Conservation (phyloP, 1,140 invertebrate species). For the Aethina tumida region DNA sequence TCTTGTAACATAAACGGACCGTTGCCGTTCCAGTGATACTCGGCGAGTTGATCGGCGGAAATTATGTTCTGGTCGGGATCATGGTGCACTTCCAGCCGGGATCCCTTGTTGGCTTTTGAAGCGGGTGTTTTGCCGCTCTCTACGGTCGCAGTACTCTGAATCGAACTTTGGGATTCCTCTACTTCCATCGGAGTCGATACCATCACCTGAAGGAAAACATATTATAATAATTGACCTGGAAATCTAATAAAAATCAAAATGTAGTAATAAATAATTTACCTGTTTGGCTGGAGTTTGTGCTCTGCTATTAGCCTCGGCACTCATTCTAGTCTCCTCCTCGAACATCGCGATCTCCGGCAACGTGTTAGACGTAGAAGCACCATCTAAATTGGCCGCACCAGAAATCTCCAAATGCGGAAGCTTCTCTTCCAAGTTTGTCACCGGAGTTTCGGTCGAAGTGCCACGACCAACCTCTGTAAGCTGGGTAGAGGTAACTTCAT, state of each 20-base stretch:
- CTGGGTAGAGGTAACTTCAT: too few relatives aligned
- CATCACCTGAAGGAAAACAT: constrained; percentile 14
- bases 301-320: constrained; percentile 54
- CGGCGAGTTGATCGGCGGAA: constrained; percentile 78
- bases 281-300: constrained; percentile 43
- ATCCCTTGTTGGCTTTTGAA: constrained; percentile 8
- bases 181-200: constrained; percentile 44
- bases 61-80: constrained; percentile 56
- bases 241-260: constrained; percentile 1
- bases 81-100: constrained; percentile 24
- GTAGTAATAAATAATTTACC: constrained; percentile 11
- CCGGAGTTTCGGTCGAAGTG: neutral
- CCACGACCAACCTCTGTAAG: too few relatives aligned
- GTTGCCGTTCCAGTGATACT: constrained; percentile 86
- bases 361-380: too few relatives aligned
- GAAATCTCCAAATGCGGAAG: neutral
- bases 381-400: constrained; percentile 2
- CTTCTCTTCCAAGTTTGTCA: neutral
- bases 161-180: constrained; percentile 69
- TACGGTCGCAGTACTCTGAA: constrained; percentile 57
- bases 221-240: too few relatives aligned
- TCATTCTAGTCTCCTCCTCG: constrained; percentile 82
- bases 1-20: constrained; percentile 79
- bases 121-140: constrained; percentile 46
- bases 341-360: constrained; percentile 30